Evolutionary conservation across 2,113 vertebrate genomes (phyloP).

Genomic region (Amblyopsis rosae): DNA sequence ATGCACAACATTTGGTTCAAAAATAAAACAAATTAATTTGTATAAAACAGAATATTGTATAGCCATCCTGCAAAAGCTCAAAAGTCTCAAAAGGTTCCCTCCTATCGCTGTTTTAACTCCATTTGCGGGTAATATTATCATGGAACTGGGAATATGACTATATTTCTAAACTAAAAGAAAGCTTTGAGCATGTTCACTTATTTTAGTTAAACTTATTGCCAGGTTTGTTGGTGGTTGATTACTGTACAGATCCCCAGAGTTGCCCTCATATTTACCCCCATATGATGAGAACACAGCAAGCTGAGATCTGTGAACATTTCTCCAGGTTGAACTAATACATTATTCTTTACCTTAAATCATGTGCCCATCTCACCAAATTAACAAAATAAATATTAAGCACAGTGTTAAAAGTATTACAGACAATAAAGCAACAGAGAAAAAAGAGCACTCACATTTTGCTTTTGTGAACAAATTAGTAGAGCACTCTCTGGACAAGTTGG

Average conservation of each 20-base stretch:
- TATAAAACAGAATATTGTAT: conserved; percentile 55
- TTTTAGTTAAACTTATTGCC: neutral
- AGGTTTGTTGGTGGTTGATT: neutral
- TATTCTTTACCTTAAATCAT: conserved; percentile 41
- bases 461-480: conserved; percentile 61
- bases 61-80: conserved; percentile 48
- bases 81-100: conserved; percentile 75
- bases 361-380: conserved; percentile 42
- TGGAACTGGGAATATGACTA: too few relatives aligned
- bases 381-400: conserved; percentile 59
- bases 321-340: conserved; percentile 47
- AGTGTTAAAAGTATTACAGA: conserved; percentile 63
- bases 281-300: conserved; percentile 46
- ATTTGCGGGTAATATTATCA: conserved; percentile 23
- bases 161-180: too few relatives aligned
- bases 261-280: conserved; percentile 13
- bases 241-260: neutral
- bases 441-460: conserved; percentile 64
- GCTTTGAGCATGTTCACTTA: neutral
- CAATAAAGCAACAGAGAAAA: conserved; percentile 62
- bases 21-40: conserved; percentile 47
- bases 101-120: conserved; percentile 55
- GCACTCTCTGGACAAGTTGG: conserved; percentile 58
- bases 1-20: conserved; percentile 54
- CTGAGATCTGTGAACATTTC: conserved; percentile 65